Evolutionary conservation across 2,888 invertebrate genomes (phyloP).

Genomic region (Dryobotodes eremita): DNA sequence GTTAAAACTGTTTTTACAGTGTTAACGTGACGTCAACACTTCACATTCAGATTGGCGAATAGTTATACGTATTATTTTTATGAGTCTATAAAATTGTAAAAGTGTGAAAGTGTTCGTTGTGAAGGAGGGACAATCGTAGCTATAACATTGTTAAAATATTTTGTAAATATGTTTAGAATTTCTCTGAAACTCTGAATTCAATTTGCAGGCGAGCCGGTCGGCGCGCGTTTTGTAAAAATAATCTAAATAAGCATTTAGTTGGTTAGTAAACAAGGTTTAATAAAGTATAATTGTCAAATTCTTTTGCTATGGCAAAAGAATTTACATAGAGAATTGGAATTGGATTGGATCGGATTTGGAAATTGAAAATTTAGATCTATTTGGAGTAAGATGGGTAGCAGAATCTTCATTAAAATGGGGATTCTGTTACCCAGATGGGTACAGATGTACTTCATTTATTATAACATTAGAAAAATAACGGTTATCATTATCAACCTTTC

Average conservation of each 20-base stretch:
- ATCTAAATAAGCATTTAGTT: neutral
- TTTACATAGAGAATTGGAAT: too few species aligned
- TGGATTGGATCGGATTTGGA: too few species aligned
- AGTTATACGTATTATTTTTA: conserved; percentile 19
- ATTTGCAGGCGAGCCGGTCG: neutral
- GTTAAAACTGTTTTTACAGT: conserved; percentile 14
- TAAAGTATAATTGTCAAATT: too few species aligned
- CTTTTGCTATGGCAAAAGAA: too few species aligned
- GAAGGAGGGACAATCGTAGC: neutral
- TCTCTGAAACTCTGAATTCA: conserved; percentile 7
- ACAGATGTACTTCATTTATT: too few species aligned
- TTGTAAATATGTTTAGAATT: conserved; percentile 11
- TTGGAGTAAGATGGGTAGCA: too few species aligned
- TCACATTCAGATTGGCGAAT: conserved; percentile 16
- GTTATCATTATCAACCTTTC: too few species aligned
- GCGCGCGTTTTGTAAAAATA: neutral
- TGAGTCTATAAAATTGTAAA: conserved; percentile 20
- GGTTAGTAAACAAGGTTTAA: neutral
- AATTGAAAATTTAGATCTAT: too few species aligned
- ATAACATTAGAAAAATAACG: too few species aligned
- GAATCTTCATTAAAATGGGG: too few species aligned
- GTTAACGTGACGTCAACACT: conserved; percentile 34
- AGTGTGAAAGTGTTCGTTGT: too few species aligned
- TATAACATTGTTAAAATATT: conserved; percentile 8
- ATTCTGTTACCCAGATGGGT: too few species aligned